Conservation (phyloP, 1,140 invertebrate genomes). For the Tetranychus urticae region DNA sequence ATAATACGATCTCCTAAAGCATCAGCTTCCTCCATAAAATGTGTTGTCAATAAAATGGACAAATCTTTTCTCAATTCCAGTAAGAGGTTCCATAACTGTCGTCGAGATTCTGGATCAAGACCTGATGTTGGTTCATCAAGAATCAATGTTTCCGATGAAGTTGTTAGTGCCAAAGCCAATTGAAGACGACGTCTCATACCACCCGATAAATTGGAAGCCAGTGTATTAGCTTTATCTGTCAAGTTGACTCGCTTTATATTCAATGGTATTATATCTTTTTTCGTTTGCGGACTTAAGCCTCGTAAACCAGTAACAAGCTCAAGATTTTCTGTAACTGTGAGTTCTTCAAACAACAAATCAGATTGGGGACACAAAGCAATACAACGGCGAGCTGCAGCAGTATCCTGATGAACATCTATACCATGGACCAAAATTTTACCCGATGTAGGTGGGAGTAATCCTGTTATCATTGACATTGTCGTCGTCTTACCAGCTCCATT, state of each 20-base stretch:
- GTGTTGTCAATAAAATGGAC: slow-evolving; percentile 77
- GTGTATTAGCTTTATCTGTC: slow-evolving; percentile 31
- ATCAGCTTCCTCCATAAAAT: slow-evolving; percentile 97
- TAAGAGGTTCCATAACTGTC: slow-evolving; percentile 34
- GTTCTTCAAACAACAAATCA: slow-evolving; percentile 23
- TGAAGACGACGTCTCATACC: slow-evolving; percentile 66
- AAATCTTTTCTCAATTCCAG: slow-evolving; percentile 16
- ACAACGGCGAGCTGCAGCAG: slow-evolving; percentile 33
- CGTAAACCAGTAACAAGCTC: slow-evolving; percentile 24
- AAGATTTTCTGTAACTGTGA: slow-evolving; percentile 18
- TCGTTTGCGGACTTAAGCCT: slow-evolving; percentile 30
- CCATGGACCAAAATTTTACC: slow-evolving; percentile 44
- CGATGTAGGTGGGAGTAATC: slow-evolving; percentile 33
- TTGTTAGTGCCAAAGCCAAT: slow-evolving; percentile 62
- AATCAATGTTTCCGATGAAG: slow-evolving; percentile 16
- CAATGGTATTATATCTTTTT: slow-evolving; percentile 21
- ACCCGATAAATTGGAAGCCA: slow-evolving; percentile 48
- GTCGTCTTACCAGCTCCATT: slow-evolving; percentile 51
- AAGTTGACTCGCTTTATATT: slow-evolving; percentile 26
- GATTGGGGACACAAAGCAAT: slow-evolving; percentile 69
- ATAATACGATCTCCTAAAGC: slow-evolving; percentile 29
- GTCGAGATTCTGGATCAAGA: slow-evolving; percentile 30
- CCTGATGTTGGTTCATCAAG: slow-evolving; percentile 19
- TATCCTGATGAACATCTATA: slow-evolving; percentile 31
- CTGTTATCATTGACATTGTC: slow-evolving; percentile 55